phyloP scores from a whole-genome alignment of 2,888 invertebrate species.

The Macrophya alboannulata region DNA sequence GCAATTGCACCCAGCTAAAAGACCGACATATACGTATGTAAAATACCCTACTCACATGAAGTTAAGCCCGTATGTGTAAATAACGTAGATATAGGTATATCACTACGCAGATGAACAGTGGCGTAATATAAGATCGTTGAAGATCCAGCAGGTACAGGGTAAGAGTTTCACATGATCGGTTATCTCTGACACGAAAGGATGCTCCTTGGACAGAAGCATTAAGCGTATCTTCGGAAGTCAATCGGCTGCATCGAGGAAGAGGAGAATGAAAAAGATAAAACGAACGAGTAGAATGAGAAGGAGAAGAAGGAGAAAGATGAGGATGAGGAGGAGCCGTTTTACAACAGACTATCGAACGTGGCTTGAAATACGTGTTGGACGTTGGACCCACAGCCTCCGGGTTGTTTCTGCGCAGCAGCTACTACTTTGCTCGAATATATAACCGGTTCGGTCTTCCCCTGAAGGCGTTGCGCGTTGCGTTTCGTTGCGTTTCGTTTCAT shows the following conservation, averaged over 20 bases:
- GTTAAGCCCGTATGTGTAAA: too few relatives aligned
- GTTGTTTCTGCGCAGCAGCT: conserved; percentile 38
- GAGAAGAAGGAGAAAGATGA: conserved; percentile 57
- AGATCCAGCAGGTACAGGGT: not conserved
- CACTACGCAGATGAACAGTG: not conserved
- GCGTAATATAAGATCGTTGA: conserved; percentile 3
- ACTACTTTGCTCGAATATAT: conserved; percentile 23
- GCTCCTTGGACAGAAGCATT: conserved; percentile 36
- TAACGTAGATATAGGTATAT: not conserved
- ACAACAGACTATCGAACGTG: conserved; percentile 25
- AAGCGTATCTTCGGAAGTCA: conserved; percentile 48
- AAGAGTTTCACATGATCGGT: conserved; percentile 17
- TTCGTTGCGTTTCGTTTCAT: not conserved
- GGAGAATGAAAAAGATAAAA: conserved; percentile 25
- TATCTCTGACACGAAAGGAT: conserved; percentile 35
- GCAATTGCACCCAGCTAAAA: conserved; percentile 2
- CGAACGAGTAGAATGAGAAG: conserved; percentile 12
- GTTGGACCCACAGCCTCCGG: conserved; percentile 51
- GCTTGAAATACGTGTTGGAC: conserved; percentile 40
- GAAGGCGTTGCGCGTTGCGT: conserved; percentile 17
- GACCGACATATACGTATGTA: not conserved
- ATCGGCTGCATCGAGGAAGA: conserved; percentile 29
- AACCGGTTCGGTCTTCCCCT: conserved; percentile 39
- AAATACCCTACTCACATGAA: too few relatives aligned
- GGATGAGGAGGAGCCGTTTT: conserved; percentile 44